phyloP scores from a whole-genome alignment of 2,888 invertebrate genomes.

The Diachrysia chrysitis region DNA sequence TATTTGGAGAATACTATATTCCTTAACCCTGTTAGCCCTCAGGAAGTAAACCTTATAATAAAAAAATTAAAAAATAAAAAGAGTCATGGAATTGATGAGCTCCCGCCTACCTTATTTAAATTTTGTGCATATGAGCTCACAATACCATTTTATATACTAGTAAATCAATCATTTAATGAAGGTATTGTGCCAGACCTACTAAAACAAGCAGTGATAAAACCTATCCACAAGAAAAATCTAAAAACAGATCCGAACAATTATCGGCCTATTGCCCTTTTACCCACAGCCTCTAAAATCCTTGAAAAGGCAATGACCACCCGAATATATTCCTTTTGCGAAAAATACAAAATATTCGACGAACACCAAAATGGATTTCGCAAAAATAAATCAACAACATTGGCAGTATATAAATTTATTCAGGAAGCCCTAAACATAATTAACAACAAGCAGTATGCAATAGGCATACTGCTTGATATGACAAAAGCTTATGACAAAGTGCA shows the following conservation, averaged over 20 bases:
- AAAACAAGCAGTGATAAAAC: not conserved
- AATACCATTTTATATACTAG: not conserved
- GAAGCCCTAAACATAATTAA: too few species aligned
- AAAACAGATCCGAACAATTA: constrained; percentile 3
- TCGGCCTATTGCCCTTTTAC: not conserved
- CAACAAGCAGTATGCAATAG: too few species aligned
- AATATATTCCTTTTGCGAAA: too few species aligned
- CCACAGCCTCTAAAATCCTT: not conserved
- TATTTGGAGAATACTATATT: not conserved
- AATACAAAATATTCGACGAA: too few species aligned
- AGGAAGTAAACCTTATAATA: not conserved
- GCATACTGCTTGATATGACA: too few species aligned
- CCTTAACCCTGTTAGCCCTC: not conserved
- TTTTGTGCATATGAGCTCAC: not conserved
- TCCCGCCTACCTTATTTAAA: not conserved
- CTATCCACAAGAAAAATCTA: too few species aligned
- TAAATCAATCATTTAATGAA: too few species aligned
- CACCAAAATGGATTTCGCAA: too few species aligned
- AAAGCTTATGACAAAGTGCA: too few species aligned
- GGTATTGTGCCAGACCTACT: not conserved
- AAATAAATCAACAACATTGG: too few species aligned
- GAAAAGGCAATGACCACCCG: not conserved
- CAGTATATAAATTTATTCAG: too few species aligned
- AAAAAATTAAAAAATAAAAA: not conserved
- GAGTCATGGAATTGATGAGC: not conserved